Evolutionary conservation across 1,140 invertebrate species (phyloP).

Genomic region (Trypoxylus dichotomus): DNA sequence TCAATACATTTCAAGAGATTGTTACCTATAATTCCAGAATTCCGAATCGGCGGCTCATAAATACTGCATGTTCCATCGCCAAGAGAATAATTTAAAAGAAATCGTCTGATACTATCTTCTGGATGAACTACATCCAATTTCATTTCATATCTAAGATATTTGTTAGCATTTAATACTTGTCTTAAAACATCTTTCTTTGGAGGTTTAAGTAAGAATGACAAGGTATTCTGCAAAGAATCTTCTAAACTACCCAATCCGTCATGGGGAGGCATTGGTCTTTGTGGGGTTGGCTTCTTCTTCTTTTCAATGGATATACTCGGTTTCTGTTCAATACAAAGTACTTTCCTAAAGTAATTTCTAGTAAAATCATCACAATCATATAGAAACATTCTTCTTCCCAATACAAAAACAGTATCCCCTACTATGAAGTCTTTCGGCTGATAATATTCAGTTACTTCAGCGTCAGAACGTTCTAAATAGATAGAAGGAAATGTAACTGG

Average conservation of each 20-base stretch:
- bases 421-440: constrained; percentile 74
- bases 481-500: constrained; percentile 60
- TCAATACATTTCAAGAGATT: not conserved
- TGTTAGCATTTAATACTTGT: constrained; percentile 64
- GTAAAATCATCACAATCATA: constrained; percentile 82
- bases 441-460: constrained; percentile 75
- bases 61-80: constrained; percentile 65
- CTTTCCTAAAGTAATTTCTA: constrained; percentile 63
- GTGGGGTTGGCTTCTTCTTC: constrained; percentile 35
- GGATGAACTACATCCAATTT: constrained; percentile 68
- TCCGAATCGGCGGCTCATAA: constrained; percentile 62
- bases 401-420: constrained; percentile 68
- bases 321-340: constrained; percentile 49
- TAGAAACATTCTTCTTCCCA: constrained; percentile 71
- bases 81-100: constrained; percentile 69
- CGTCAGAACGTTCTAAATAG: constrained; percentile 66
- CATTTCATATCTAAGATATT: constrained; percentile 63
- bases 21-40: constrained; percentile 63
- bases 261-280: constrained; percentile 60
- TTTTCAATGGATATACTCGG: constrained; percentile 43
- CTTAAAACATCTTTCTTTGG: constrained; percentile 69
- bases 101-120: constrained; percentile 66
- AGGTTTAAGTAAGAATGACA: constrained; percentile 67
- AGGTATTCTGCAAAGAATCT: constrained; percentile 71
- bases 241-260: constrained; percentile 73